These are phyloP conservation scores for Pyrochroa serraticornis DNA, from an alignment of 2,888 invertebrate species.

Conservation along the genomic window DNA sequence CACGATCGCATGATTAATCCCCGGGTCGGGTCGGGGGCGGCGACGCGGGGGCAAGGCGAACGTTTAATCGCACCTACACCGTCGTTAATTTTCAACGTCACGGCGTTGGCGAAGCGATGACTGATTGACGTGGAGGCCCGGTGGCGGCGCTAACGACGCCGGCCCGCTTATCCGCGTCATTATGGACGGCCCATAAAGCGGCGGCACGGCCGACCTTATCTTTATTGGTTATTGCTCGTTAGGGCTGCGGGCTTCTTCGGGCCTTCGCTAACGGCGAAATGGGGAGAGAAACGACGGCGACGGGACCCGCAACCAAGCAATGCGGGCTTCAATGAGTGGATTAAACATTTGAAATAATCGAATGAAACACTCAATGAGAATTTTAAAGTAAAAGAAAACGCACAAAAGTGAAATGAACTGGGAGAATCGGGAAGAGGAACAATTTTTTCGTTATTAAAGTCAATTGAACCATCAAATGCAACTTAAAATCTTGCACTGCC, in stretches of 20 bases:
- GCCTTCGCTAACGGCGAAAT: conserved; percentile 23
- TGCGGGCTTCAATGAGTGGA: too few species aligned
- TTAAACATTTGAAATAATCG: too few species aligned
- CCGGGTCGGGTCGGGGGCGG: conserved; percentile 48
- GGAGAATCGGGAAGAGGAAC: too few species aligned
- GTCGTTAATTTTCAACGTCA: conserved; percentile 49
- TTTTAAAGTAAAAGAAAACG: too few species aligned
- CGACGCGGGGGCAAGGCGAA: conserved; percentile 47
- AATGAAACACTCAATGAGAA: too few species aligned
- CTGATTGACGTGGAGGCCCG: conserved; percentile 51
- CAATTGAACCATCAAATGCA: too few species aligned
- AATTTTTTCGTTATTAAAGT: too few species aligned
- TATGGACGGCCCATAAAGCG: conserved; percentile 34
- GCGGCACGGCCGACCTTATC: conserved; percentile 26
- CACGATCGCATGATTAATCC: conserved; percentile 44
- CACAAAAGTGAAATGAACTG: too few species aligned
- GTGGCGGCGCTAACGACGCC: conserved; percentile 30
- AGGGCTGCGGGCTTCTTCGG: conserved; percentile 24
- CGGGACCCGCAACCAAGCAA: conserved; percentile 1
- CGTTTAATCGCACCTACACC: conserved; percentile 58
- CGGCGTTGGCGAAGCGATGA: conserved; percentile 45
- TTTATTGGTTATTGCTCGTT: conserved; percentile 33
- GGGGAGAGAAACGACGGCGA: conserved; percentile 25
- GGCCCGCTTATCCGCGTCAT: conserved; percentile 35
- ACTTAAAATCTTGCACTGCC: too few species aligned